Conservation (phyloP, 2,888 invertebrate species). For the Parochlus steinenii region DNA sequence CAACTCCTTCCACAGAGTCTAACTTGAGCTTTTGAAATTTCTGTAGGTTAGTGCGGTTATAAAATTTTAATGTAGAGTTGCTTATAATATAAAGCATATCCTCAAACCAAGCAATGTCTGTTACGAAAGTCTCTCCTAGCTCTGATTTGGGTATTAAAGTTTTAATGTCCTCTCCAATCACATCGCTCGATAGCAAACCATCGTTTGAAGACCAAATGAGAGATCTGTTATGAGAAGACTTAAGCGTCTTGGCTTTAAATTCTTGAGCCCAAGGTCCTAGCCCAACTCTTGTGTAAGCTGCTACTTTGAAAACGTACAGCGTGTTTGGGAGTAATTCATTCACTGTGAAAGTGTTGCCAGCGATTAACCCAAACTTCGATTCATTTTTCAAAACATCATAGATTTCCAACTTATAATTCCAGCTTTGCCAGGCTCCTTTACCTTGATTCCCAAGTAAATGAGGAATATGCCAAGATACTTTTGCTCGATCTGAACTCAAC, state of each 20-base stretch:
- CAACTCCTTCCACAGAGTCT: slow-evolving; percentile 59
- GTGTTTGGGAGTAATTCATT: slow-evolving; percentile 55
- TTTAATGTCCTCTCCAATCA: slow-evolving; percentile 59
- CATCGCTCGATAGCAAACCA: slow-evolving; percentile 63
- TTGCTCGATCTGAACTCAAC: slow-evolving; percentile 56
- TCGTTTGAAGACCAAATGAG: slow-evolving; percentile 61
- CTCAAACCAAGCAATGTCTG: slow-evolving; percentile 61
- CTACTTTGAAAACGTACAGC: slow-evolving; percentile 60
- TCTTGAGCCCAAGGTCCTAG: slow-evolving; percentile 66
- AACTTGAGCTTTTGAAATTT: slow-evolving; percentile 31
- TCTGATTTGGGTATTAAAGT: slow-evolving; percentile 44
- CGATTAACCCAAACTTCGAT: slow-evolving; percentile 32
- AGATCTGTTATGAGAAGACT: slow-evolving; percentile 23
- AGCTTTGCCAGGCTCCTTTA: slow-evolving; percentile 40
- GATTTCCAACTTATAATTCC: slow-evolving; percentile 27
- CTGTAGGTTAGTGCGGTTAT: slow-evolving; percentile 38
- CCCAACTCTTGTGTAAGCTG: slow-evolving; percentile 60
- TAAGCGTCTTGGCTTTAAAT: slow-evolving; percentile 54
- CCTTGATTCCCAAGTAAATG: slow-evolving; percentile 59
- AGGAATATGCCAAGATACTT: slow-evolving; percentile 69
- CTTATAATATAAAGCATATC: slow-evolving; percentile 60
- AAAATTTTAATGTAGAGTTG: slow-evolving; percentile 52
- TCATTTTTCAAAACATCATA: slow-evolving; percentile 22
- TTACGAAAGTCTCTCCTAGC: slow-evolving; percentile 43
- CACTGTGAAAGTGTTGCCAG: slow-evolving; percentile 44